Conservation (phyloP, 1,140 invertebrate species). For the Nephotettix cincticeps region DNA sequence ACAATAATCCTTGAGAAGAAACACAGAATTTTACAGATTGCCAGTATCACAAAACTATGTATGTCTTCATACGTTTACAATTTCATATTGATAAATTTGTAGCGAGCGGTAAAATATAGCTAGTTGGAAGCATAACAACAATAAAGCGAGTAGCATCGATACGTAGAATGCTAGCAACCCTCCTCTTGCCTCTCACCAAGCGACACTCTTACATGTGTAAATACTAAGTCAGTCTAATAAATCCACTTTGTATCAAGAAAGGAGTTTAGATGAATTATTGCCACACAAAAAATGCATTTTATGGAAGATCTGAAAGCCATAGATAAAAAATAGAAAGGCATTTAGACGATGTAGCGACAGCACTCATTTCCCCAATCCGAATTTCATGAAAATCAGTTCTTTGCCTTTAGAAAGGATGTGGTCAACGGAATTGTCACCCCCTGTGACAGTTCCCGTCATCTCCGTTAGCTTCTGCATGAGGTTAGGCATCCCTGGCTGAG, state of each 20-base stretch:
- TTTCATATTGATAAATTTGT: no score
- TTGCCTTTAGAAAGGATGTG: constrained; percentile 83
- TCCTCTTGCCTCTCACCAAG: no score
- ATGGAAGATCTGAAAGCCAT: constrained; percentile 17
- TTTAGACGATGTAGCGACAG: constrained; percentile 24
- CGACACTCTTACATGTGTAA: neutral
- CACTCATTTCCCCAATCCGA: constrained; percentile 79
- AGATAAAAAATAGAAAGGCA: constrained; percentile 20
- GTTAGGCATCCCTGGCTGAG: constrained; percentile 55
- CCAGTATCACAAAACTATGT: no score
- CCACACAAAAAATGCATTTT: constrained; percentile 11
- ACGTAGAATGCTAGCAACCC: no score
- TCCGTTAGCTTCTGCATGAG: constrained; percentile 81
- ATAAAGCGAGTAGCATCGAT: no score
- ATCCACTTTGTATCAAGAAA: neutral
- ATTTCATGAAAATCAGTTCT: constrained; percentile 89
- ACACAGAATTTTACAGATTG: no score
- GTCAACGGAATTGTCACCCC: constrained; percentile 59
- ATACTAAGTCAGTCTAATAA: neutral
- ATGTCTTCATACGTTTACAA: no score
- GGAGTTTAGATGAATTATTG: neutral
- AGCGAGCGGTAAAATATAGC: neutral
- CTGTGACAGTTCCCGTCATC: constrained; percentile 73
- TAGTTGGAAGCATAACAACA: neutral
- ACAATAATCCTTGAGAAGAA: no score